A percentile compares a stretch with the other conserved stretches of the same genome.
phyloP scores from a whole-genome alignment of 2,113 vertebrate species.

The Chloroceryle aenea region DNA sequence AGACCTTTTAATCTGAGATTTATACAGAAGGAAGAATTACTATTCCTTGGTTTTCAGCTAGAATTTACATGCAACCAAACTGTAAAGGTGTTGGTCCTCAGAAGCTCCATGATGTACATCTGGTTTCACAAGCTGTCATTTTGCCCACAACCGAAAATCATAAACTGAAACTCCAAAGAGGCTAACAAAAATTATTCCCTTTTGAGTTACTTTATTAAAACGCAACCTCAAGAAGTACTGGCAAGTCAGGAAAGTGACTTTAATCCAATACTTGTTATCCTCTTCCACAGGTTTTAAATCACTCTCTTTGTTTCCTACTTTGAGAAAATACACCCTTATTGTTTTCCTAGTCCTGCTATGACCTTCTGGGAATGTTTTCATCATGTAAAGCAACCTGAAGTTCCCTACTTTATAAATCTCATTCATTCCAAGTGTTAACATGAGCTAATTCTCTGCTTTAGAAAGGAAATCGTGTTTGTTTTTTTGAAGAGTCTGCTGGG shows the following conservation, averaged over 20 bases:
- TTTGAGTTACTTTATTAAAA: constrained; percentile 44
- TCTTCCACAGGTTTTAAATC: constrained; percentile 68
- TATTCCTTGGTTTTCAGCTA: constrained; percentile 14
- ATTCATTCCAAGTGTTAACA: constrained; percentile 58
- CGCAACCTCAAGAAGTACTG: constrained; percentile 26
- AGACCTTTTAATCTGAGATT: not conserved
- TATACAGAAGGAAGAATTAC: constrained; percentile 1
- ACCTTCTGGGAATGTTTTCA: constrained; percentile 69
- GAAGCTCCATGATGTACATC: not conserved
- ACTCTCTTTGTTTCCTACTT: constrained; percentile 30
- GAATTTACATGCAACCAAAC: not conserved
- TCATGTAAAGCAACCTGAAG: constrained; percentile 43
- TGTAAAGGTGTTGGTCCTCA: not conserved
- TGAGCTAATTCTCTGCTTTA: constrained; percentile 57
- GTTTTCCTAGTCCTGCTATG: constrained; percentile 64
- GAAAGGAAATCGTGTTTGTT: constrained; percentile 58
- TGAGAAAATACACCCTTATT: constrained; percentile 53
- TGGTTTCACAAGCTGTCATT: constrained; percentile 30
- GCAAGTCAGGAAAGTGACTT: constrained; percentile 26
- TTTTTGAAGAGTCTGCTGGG: constrained; percentile 56
- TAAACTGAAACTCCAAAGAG: constrained; percentile 1
- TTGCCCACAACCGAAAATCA: constrained; percentile 28
- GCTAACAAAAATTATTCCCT: constrained; percentile 43
- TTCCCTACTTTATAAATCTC: constrained; percentile 66
- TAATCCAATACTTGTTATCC: constrained; percentile 68